A percentile compares a stretch with the other conserved stretches of the same genome.
These are phyloP conservation scores for Palloptera scutellata DNA, from an alignment of 2,888 invertebrate genomes.

Conservation along the genomic window DNA sequence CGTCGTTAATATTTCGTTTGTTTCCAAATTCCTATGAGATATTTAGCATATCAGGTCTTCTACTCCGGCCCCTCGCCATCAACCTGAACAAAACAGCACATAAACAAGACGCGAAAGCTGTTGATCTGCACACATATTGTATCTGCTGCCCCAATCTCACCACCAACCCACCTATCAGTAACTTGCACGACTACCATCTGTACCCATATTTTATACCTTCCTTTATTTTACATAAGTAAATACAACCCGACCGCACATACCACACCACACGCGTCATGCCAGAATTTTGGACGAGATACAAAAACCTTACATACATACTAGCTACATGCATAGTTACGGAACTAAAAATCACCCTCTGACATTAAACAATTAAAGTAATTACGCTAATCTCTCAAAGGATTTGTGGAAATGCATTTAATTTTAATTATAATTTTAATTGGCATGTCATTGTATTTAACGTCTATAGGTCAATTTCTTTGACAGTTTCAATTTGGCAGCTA, in stretches of 20 bases:
- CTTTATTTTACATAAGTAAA: neutral
- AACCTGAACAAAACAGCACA: no score
- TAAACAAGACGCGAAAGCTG: no score
- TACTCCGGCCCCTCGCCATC: no score
- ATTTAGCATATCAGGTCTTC: no score
- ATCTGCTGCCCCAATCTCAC: neutral
- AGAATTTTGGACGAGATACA: no score
- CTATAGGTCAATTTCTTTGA: slow-evolving; percentile 19
- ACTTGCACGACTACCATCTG: neutral
- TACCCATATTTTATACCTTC: neutral
- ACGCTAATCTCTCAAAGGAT: slow-evolving; percentile 52
- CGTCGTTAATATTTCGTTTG: no score
- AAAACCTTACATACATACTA: slow-evolving; percentile 19
- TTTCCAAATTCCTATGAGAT: no score
- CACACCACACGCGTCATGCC: no score
- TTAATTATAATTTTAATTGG: slow-evolving; percentile 52
- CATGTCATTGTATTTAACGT: slow-evolving; percentile 42
- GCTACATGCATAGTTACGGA: neutral
- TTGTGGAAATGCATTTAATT: slow-evolving; percentile 43
- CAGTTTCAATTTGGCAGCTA: neutral
- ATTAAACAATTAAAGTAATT: slow-evolving; percentile 57
- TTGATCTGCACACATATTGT: no score
- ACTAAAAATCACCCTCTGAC: slow-evolving; percentile 48
- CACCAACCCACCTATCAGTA: neutral
- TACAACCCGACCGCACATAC: neutral